These are phyloP conservation scores for Acipenser oxyrinchus DNA, from an alignment of 2,797 vertebrate genomes.

Conservation along the genomic window DNA sequence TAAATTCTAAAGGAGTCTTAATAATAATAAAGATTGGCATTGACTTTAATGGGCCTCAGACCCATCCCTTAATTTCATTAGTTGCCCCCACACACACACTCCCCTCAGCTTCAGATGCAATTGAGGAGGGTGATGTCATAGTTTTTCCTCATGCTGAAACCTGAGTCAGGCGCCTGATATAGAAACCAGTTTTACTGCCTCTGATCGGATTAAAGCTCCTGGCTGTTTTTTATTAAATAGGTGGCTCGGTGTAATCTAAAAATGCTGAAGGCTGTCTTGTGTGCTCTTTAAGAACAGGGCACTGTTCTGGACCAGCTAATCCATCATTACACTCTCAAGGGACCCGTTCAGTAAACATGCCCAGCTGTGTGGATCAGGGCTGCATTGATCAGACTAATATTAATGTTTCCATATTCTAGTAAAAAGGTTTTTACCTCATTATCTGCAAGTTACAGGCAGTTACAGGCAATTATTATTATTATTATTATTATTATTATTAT, in stretches of 20 bases:
- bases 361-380: background rate
- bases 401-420: conserved; percentile 39
- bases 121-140: conserved; percentile 61
- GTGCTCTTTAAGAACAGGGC: conserved; percentile 19
- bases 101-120: conserved; percentile 53
- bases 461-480: too few species aligned
- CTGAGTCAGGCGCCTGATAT: conserved; percentile 60
- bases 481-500: too few species aligned
- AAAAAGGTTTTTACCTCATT: conserved; percentile 56
- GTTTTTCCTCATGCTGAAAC: conserved; percentile 57
- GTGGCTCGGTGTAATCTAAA: conserved; percentile 43
- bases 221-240: conserved; percentile 47
- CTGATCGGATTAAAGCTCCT: conserved; percentile 61
- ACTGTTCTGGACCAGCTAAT: background rate
- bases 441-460: conserved; percentile 35
- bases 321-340: conserved; percentile 8
- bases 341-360: conserved; percentile 23
- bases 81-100: background rate
- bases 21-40: conserved; percentile 67
- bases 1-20: conserved; percentile 71
- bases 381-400: conserved; percentile 37
- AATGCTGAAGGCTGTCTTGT: conserved; percentile 24
- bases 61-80: conserved; percentile 67
- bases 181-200: conserved; percentile 61
- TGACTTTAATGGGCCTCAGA: conserved; percentile 69